Evolutionary conservation across 2,113 vertebrate genomes (phyloP).

Genomic region (Elaphurus davidianus): DNA sequence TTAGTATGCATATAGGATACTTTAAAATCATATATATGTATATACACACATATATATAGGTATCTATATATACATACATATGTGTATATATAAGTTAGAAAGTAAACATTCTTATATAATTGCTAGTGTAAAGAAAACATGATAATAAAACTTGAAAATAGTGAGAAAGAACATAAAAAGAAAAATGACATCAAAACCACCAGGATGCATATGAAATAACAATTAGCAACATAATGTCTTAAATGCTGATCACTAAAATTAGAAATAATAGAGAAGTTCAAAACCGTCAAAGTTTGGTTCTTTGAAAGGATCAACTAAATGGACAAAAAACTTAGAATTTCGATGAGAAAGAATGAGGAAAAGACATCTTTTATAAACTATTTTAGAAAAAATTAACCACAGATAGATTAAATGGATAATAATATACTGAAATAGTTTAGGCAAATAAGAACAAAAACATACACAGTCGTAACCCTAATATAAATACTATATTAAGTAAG

Average conservation of each 20-base stretch:
- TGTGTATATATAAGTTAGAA: not conserved
- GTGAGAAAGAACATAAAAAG: not conserved
- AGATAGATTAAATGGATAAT: not conserved
- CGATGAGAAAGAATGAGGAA: not conserved
- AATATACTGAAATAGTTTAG: not conserved
- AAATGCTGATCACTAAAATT: not conserved
- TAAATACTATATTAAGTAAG: not conserved
- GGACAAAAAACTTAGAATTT: not conserved
- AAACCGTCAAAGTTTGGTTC: not conserved
- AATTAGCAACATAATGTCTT: not conserved
- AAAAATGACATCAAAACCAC: not conserved
- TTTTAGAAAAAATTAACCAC: not conserved
- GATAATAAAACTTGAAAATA: not conserved
- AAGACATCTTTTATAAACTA: not conserved
- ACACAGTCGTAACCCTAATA: not conserved
- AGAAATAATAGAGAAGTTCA: not conserved
- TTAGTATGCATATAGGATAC: not conserved
- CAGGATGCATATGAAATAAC: not conserved
- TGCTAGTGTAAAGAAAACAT: not conserved
- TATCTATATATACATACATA: not conserved
- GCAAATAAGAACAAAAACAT: not conserved
- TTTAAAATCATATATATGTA: not conserved
- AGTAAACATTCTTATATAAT: not conserved
- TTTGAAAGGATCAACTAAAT: not conserved
- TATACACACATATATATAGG: not conserved